Base-by-base conservation (phyloP, 2,797 vertebrate genomes). In the Nyctalus aviator region DNA sequence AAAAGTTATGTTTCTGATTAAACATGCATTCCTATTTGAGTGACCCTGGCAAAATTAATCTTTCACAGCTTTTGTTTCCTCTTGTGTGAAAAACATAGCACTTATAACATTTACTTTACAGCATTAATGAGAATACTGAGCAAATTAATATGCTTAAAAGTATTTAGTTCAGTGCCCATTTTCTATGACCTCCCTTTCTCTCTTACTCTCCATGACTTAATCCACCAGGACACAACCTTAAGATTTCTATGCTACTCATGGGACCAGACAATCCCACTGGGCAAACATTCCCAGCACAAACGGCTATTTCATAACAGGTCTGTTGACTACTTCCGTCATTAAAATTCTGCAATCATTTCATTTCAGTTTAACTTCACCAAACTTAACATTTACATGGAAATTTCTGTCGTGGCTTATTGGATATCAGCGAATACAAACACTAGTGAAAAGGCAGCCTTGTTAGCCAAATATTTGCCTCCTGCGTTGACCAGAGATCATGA, bases 401-500 rank as follows among this genome's bases (percentile, higher is more conserved):
- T 94, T 89, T 93, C 76, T 91, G 37, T 84, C 81, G 59, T 75
- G 68, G 37, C 59, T 94, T 90, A 75, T 90, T 83, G 91, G 77
- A 62, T 94, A 82, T 71, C 57, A 32, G 17, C 66, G 88, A 93
- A 32, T 77, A 55, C 35, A 79, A n/a, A 82, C 30, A 32, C 27
- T 35, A 75, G 69, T 21, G 84, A 95, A 77, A 77, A 84, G 72
- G 69, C 77, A 62, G 87, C 57, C 55, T 88, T 88, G 48, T 87
- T 93, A 46, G 59, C 69, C 95, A 96, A 96, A 92, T 96, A 95
- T 95, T 96, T 96, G 90, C 69, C 90, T 73, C 93, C 41, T 10
- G 41, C 82, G 64, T 82, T 30, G 72, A 53, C 77, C 78, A 37
- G 76, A 10, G 75, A 91, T 87, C 44, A 7, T 44, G 66, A 90